A percentile compares a stretch with the other conserved stretches of the same genome.
Conservation (phyloP, 2,888 invertebrate genomes). For the Eutolmus rufibarbis region DNA sequence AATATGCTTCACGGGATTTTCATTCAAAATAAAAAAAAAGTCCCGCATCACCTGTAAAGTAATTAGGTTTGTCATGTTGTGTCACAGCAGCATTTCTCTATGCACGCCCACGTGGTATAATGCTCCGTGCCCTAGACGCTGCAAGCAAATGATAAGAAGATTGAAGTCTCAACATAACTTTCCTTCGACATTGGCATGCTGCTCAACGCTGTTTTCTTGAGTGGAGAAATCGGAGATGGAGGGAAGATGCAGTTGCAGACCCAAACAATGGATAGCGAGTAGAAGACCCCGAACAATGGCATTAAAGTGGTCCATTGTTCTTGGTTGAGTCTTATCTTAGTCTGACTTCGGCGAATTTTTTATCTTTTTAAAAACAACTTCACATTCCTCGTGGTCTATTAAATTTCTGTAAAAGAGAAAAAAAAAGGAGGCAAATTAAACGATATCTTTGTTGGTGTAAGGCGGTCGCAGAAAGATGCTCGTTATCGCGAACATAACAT, state of each 20-base stretch:
- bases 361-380: background rate
- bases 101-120: background rate
- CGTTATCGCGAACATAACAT: background rate
- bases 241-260: background rate
- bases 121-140: background rate
- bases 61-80: background rate
- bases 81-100: background rate
- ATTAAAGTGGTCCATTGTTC: background rate
- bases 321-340: background rate
- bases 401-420: background rate
- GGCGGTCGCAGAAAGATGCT: background rate
- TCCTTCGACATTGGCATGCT: background rate
- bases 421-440: background rate
- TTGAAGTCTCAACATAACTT: background rate
- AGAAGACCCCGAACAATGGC: background rate
- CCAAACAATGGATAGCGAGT: background rate
- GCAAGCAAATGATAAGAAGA: background rate
- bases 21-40: background rate
- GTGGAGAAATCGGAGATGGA: background rate
- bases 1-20: background rate
- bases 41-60: background rate
- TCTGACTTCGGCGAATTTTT: slow-evolving; percentile 11
- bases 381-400: background rate
- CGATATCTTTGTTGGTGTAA: background rate
- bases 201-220: background rate